Conservation (phyloP, 2,113 vertebrate genomes). For the Halcyon senegalensis region DNA sequence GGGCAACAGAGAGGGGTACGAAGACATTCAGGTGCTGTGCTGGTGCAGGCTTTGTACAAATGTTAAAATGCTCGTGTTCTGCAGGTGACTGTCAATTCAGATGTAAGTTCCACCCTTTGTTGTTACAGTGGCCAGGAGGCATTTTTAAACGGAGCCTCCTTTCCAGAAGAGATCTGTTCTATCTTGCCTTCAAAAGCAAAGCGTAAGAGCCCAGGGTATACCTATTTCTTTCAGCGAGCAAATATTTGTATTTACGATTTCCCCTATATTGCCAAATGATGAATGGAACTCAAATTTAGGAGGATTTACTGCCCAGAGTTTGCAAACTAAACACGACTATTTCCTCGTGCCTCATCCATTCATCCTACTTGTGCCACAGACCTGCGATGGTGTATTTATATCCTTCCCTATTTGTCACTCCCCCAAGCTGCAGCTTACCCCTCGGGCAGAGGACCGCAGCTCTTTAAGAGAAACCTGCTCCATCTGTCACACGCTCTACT, state of each 20-base stretch:
- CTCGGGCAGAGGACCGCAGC: not conserved
- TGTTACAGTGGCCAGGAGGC: not conserved
- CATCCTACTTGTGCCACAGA: not conserved
- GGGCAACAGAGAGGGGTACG: not conserved
- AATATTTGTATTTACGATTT: not conserved
- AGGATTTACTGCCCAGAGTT: not conserved
- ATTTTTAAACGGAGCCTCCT: not conserved
- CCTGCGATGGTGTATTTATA: not conserved
- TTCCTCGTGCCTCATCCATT: not conserved
- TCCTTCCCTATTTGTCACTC: not conserved
- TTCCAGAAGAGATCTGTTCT: not conserved
- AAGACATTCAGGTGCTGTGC: not conserved
- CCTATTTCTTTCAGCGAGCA: not conserved
- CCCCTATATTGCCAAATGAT: not conserved
- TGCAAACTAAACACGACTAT: not conserved
- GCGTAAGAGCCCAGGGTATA: not conserved
- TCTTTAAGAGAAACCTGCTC: slow-evolving; percentile 2
- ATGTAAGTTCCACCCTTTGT: not conserved
- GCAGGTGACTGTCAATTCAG: not conserved
- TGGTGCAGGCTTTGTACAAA: not conserved
- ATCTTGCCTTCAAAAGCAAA: not conserved
- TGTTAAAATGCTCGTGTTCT: not conserved
- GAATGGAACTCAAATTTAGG: not conserved
- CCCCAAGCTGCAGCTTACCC: not conserved
- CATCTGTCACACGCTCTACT: not conserved